phyloP scores from a whole-genome alignment of 2,797 vertebrate genomes.

The Tenualosa thibaudeaui region DNA sequence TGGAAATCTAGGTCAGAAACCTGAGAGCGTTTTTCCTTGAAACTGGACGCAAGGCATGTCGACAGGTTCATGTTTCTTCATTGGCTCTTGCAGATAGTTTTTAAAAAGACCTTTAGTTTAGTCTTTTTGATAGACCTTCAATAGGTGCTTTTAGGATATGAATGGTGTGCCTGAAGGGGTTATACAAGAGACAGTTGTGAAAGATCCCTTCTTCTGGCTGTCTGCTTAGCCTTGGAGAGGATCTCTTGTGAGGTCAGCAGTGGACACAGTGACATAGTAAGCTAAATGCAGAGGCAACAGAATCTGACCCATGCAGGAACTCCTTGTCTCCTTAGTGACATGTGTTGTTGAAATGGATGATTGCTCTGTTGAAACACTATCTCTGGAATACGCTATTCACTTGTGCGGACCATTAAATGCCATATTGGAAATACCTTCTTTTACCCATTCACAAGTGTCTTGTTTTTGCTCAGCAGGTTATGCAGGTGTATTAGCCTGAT shows the following conservation, averaged over 20 bases:
- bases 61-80: background rate
- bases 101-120: slow-evolving; percentile 28
- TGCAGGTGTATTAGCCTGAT: too few relatives aligned
- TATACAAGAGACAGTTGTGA: slow-evolving; percentile 2
- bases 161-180: background rate
- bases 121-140: background rate
- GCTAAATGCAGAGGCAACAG: slow-evolving; percentile 36
- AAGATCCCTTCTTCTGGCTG: slow-evolving; percentile 18
- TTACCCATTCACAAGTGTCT: background rate
- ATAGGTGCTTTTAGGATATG: background rate
- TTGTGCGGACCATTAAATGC: background rate
- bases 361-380: background rate
- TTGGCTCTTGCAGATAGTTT: background rate
- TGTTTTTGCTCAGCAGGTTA: background rate
- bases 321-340: background rate
- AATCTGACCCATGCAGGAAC: slow-evolving; percentile 5
- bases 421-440: background rate
- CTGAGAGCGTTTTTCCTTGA: slow-evolving; percentile 35
- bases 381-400: background rate
- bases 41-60: slow-evolving; percentile 26
- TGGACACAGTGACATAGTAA: slow-evolving; percentile 33
- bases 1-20: slow-evolving; percentile 39
- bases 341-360: background rate
- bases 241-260: slow-evolving; percentile 19
- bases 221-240: slow-evolving; percentile 34